A percentile compares a stretch with the other conserved stretches of the same genome.
Evolutionary conservation across 2,113 vertebrate species (phyloP).

Genomic region (Oostethus manadensis): DNA sequence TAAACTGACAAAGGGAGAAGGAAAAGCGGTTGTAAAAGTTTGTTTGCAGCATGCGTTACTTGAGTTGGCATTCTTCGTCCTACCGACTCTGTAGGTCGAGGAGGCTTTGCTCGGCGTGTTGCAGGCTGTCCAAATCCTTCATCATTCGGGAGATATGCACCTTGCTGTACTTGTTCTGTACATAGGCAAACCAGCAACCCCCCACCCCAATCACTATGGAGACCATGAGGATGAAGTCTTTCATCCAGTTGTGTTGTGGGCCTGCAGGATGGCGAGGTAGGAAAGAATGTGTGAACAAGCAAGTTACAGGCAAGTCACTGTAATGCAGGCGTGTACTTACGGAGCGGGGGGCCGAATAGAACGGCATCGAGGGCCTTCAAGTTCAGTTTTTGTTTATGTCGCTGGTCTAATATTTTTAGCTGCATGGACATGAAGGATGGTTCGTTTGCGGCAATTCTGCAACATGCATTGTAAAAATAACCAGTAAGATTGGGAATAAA

Average conservation of each 20-base stretch:
- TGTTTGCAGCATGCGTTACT: not conserved
- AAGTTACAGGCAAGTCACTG: not conserved
- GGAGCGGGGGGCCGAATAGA: conserved; percentile 90
- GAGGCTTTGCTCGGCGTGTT: conserved; percentile 90
- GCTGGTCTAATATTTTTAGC: conserved; percentile 91
- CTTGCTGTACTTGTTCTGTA: conserved; percentile 93
- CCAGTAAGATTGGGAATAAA: not conserved
- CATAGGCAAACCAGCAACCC: conserved; percentile 97
- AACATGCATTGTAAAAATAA: conserved; percentile 30
- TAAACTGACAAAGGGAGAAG: conserved; percentile 66
- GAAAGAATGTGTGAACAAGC: not conserved
- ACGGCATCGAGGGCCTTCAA: conserved; percentile 96
- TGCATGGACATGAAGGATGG: conserved; percentile 88
- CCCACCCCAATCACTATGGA: conserved; percentile 96
- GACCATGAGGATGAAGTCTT: conserved; percentile 92
- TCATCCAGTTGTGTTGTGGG: conserved; percentile 96
- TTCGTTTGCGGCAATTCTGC: conserved; percentile 94
- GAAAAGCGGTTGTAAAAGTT: not conserved
- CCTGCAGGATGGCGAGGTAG: conserved; percentile 61
- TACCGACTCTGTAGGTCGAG: conserved; percentile 92
- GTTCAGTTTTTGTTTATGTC: conserved; percentile 95
- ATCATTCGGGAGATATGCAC: conserved; percentile 97
- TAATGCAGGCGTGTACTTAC: conserved; percentile 72
- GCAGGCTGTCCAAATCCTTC: conserved; percentile 96
- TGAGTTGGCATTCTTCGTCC: not conserved